Conservation (phyloP, 2,888 invertebrate genomes). For the Protophormia terraenovae region DNA sequence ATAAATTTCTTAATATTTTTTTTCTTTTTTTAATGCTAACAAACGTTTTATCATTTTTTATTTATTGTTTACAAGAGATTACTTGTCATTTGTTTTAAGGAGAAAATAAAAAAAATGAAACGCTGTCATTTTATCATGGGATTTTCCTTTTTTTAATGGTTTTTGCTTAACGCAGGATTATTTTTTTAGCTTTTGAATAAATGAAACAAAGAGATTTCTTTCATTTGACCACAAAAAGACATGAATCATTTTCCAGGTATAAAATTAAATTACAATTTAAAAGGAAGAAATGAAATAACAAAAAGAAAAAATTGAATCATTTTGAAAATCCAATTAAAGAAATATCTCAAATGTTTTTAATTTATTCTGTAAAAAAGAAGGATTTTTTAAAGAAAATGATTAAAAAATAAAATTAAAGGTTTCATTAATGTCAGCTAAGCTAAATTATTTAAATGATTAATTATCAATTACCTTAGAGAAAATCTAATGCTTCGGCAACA, state of each 20-base stretch:
- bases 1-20: too few species aligned
- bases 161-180: background rate
- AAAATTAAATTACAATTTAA: background rate
- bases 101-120: background rate
- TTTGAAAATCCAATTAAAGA: too few species aligned
- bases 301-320: too few species aligned
- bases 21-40: background rate
- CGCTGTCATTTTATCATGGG: background rate
- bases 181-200: background rate
- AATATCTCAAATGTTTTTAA: too few species aligned
- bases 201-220: slow-evolving; percentile 25
- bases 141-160: background rate
- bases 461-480: too few species aligned
- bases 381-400: too few species aligned
- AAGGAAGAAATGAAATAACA: background rate
- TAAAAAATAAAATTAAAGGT: too few species aligned
- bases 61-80: background rate
- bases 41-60: background rate
- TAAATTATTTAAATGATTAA: too few species aligned
- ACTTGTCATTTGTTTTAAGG: background rate
- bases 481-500: too few species aligned
- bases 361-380: too few species aligned
- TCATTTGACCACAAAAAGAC: background rate
- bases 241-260: slow-evolving; percentile 18
- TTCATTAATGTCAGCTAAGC: too few species aligned